phyloP scores from a whole-genome alignment of 2,113 vertebrate genomes.

The Nicator chloris region DNA sequence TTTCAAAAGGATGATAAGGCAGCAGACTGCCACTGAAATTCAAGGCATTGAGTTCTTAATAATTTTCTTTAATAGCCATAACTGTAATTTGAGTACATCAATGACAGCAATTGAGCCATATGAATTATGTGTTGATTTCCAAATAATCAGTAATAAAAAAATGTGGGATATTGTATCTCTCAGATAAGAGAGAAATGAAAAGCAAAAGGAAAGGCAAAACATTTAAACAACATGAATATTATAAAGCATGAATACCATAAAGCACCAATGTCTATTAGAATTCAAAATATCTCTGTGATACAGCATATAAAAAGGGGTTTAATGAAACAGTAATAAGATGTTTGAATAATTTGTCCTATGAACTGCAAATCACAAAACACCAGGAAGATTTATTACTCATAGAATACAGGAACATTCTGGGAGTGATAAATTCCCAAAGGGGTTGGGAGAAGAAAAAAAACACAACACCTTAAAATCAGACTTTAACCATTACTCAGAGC shows the following conservation, averaged over 20 bases:
- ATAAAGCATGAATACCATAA: background rate
- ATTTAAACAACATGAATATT: background rate
- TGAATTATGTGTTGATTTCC: background rate
- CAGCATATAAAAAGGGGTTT: constrained; percentile 25
- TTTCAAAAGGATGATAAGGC: background rate
- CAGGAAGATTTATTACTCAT: background rate
- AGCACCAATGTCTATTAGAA: background rate
- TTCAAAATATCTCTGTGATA: background rate
- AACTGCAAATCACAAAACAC: constrained; percentile 21
- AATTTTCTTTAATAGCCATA: background rate
- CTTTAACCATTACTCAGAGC: background rate
- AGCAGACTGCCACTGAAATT: background rate
- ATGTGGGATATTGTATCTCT: background rate
- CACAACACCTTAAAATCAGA: background rate
- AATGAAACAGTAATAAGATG: constrained; percentile 17
- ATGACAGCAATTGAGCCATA: background rate
- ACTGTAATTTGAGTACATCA: background rate
- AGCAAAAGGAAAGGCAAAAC: background rate
- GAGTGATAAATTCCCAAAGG: background rate
- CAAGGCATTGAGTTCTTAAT: background rate
- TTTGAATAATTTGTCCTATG: constrained; percentile 17
- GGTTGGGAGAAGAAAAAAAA: background rate
- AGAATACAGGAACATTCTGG: background rate
- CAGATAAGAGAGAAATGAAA: background rate
- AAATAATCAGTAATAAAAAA: background rate